Base-by-base conservation (phyloP, 2,888 invertebrate species). In the Ornithoptera alexandrae region DNA sequence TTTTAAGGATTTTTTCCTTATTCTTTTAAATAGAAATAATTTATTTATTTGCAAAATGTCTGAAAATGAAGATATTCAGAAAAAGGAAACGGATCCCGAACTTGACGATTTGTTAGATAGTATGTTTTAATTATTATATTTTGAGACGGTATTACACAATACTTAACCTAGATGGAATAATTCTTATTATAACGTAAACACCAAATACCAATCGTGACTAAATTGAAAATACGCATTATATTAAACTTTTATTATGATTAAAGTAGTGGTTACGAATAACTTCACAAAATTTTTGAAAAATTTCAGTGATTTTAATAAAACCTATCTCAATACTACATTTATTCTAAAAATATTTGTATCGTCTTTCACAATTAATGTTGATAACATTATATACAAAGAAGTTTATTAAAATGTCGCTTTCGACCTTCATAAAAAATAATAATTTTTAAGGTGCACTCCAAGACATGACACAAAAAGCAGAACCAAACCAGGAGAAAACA, bases 81-180 rank as follows among this genome's bases (percentile, higher is more conserved):
- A 85, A 76, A 86, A 88, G 39, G 85, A 87, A 10, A 88, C 87
- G 42, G 96, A 96, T 78, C 93, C 95, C 53, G 96, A 96, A 83
- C 88, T 97, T 74, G 94, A 96, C 70, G 95, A 96, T 75, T 91
- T 97, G 77, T 87, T 97, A 75, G 95, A 96, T 84, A 96, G 97
- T 97, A 87, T 94, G 94, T 93, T 72, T 22, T 74, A 74, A 68
- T 30, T 71, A 70, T 72, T 70, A 67, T 30, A 67, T 58, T 69
- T 65, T 74, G 74, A 62, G 76, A 72, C 73, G 71, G 63, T 75
- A 73, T 85, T 85, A 86, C 84, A 87, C 87, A 86, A 86, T 83
- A 72, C 76, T 72, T 81, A 77, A 81, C 80, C 77, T 89, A 84
- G 79, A 81, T 82, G 20, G 53, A 30, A 53, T 30, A n/a, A 36